Base-by-base conservation (phyloP, 2,113 vertebrate genomes). In the Bos indicus region DNA sequence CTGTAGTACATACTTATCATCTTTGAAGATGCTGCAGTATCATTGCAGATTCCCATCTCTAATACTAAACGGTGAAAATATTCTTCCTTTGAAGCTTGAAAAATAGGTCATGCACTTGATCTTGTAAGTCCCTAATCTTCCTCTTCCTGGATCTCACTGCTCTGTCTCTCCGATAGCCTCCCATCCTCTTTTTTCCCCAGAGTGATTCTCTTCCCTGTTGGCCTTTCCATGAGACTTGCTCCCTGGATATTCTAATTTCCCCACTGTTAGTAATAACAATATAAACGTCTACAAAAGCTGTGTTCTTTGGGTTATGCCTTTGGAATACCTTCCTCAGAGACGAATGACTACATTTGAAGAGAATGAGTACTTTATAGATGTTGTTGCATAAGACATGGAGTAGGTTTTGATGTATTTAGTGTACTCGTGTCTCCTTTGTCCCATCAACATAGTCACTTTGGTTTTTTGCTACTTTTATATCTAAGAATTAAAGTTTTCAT, bases 291-390 rank as follows among this genome's bases (percentile, higher is more conserved):
- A 51, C 23, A 88, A 43, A 51, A 59, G 21, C 40, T 25, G 2
- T 77, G 19, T 52, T 64, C 60, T 57, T 48, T 52, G 33, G 26
- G 23, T 57, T 86, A 9, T 74, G 17, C 12, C 26, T 87, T 82
- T 51, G 23, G 51, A 93, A 51, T 90, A 40, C 30, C 86, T 90
- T 90, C 60, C 48, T 95, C 90, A 91, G 51, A 95, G 91, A 56
- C 40, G 25, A 78, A 54, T 90, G 16, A 86, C 10, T 86, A 1
- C 25, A 30, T 83, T 78, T 83, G 62, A 80, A 80, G 46, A 19
- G 11, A 82, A 77, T 54, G 54, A 84, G 19, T 17, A 52, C 87
- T 87, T 46, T 59, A 9, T 19, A 77, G 87, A 28, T 83, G 60
- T 30, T 48, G 30, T 77, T 67, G 30, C 48, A 19, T 52, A 91